Conservation (phyloP, 2,113 vertebrate species). For the Talpa occidentalis region DNA sequence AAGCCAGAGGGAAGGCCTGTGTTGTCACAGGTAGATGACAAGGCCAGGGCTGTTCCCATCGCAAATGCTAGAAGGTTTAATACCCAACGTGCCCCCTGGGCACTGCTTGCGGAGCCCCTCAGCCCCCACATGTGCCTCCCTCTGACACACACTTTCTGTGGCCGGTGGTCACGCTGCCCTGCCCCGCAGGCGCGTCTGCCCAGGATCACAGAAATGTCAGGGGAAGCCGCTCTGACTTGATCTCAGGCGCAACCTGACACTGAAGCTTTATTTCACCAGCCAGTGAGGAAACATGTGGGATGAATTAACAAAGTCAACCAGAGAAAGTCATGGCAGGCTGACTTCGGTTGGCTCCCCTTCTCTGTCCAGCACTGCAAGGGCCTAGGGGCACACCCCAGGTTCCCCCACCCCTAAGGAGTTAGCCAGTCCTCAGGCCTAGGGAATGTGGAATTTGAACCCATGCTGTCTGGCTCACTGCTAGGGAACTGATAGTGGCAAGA, state of each 20-base stretch:
- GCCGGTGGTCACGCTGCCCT: constrained; percentile 70
- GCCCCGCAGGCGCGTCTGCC: constrained; percentile 56
- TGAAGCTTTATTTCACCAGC: constrained; percentile 13
- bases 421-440: neutral
- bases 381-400: neutral
- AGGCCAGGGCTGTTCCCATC: neutral
- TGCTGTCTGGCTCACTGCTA: neutral
- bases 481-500: neutral
- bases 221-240: constrained; percentile 57
- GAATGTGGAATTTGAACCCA: neutral
- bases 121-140: rapidly evolving
- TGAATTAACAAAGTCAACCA: constrained; percentile 64
- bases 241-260: constrained; percentile 71
- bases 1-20: neutral
- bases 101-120: neutral
- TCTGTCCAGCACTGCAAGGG: neutral
- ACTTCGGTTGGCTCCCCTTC: neutral
- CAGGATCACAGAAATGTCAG: constrained; percentile 63
- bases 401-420: neutral
- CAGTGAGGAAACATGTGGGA: constrained; percentile 74
- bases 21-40: neutral
- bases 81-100: neutral
- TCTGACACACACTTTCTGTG: neutral
- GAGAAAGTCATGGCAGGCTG: neutral
- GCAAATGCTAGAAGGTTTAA: neutral